phyloP scores from a whole-genome alignment of 2,113 vertebrate species.

The Otocyon megalotis region DNA sequence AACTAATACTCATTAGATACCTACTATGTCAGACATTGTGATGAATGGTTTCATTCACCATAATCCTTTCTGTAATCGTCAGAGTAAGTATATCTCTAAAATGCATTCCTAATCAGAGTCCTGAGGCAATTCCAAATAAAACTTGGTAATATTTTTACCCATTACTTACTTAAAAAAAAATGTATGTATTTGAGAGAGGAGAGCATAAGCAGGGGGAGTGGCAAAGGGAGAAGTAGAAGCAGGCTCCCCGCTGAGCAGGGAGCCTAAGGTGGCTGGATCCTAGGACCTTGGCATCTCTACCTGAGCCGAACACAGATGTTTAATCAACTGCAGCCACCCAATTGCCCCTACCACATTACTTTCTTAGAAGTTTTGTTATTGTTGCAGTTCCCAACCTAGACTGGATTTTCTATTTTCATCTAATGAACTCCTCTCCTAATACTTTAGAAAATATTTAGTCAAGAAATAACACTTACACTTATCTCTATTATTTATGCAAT shows the following conservation, averaged over 20 bases:
- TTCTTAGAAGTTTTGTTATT: background rate
- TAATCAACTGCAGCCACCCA: background rate
- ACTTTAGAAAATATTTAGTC: background rate
- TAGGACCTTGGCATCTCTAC: background rate
- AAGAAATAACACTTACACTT: constrained; percentile 7
- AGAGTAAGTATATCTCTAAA: background rate
- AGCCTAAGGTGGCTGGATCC: background rate
- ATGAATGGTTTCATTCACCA: background rate
- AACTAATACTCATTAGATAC: background rate
- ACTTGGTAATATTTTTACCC: background rate
- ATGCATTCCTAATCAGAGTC: background rate
- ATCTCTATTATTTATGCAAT: background rate
- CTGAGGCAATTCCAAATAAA: background rate
- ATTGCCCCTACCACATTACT: background rate
- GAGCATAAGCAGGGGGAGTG: background rate
- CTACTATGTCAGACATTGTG: background rate
- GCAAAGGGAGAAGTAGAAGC: background rate
- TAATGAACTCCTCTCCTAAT: background rate
- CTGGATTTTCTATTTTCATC: background rate
- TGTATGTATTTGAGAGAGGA: background rate
- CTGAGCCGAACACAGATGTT: background rate
- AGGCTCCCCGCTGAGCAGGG: background rate
- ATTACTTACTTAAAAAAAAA: background rate
- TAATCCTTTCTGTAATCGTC: background rate
- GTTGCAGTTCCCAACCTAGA: background rate